These are phyloP conservation scores for Myanophis thanlyinensis DNA, from an alignment of 2,113 vertebrate genomes.

Conservation along the genomic window DNA sequence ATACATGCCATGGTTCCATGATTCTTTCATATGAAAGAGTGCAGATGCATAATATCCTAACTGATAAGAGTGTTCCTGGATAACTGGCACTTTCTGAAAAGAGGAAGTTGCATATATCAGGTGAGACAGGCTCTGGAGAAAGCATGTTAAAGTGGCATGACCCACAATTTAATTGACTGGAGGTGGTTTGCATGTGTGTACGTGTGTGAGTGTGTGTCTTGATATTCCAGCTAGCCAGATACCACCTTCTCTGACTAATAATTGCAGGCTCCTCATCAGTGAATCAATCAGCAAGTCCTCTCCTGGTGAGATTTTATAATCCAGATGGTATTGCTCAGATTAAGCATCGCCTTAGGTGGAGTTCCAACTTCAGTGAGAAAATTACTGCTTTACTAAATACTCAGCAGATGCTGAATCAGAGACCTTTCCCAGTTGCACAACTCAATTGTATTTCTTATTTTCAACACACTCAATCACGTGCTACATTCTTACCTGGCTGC, in stretches of 20 bases:
- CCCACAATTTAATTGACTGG: not conserved
- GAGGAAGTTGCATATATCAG: not conserved
- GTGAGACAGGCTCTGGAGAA: not conserved
- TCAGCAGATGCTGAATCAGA: not conserved
- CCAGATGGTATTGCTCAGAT: not conserved
- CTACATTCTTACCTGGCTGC: not conserved
- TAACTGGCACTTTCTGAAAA: not conserved
- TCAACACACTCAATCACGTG: not conserved
- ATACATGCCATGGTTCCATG: not conserved
- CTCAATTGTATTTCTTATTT: not conserved
- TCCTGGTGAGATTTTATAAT: not conserved
- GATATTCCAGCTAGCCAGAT: not conserved
- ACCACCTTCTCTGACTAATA: not conserved
- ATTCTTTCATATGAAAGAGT: not conserved
- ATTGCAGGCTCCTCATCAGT: no score
- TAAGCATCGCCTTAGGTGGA: not conserved
- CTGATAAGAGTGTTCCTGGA: not conserved
- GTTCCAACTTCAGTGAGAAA: not conserved
- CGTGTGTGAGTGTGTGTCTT: not conserved
- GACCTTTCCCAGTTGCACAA: not conserved
- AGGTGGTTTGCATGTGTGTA: not conserved
- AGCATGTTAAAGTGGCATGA: not conserved
- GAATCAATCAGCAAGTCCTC: not conserved
- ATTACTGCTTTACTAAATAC: not conserved
- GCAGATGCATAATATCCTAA: not conserved